Percentiles rank a stretch among this genome's conserved stretches.
phyloP scores from a whole-genome alignment of 2,888 invertebrate species.

The Abscondita cerata region DNA sequence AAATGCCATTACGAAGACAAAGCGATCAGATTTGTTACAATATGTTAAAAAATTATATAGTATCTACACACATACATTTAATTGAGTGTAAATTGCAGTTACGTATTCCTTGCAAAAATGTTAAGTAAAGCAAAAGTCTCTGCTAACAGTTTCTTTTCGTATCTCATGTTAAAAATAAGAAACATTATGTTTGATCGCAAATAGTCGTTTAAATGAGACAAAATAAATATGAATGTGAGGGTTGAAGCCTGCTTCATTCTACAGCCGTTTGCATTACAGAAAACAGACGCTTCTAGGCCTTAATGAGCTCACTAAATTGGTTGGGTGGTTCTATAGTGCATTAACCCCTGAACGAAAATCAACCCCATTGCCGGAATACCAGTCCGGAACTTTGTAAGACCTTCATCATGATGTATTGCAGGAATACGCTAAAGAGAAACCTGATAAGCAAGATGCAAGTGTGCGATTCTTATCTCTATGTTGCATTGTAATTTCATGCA shows the following conservation, averaged over 20 bases:
- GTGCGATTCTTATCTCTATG: slow-evolving; percentile 18
- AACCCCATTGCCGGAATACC: slow-evolving; percentile 19
- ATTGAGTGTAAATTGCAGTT: no score
- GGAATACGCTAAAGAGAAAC: slow-evolving; percentile 29
- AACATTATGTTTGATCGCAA: not conserved
- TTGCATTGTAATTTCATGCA: slow-evolving; percentile 21
- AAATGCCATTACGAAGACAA: no score
- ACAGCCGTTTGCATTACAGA: slow-evolving; percentile 24
- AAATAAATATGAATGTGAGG: slow-evolving; percentile 27
- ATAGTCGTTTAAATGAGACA: slow-evolving; percentile 6
- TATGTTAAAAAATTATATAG: no score
- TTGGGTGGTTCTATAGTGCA: slow-evolving; percentile 27
- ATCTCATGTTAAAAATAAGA: slow-evolving; percentile 2
- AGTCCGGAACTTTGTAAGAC: slow-evolving; percentile 25
- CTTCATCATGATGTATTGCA: slow-evolving; percentile 27
- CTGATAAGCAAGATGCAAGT: slow-evolving; percentile 27
- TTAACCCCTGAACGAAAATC: slow-evolving; percentile 28
- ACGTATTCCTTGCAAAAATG: no score
- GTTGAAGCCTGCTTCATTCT: slow-evolving; percentile 21
- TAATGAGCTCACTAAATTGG: slow-evolving; percentile 35
- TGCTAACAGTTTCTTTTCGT: no score
- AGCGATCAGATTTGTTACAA: no score
- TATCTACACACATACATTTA: no score
- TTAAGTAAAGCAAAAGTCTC: no score
- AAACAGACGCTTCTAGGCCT: slow-evolving; percentile 24